Evolutionary conservation across 2,113 vertebrate species (phyloP).

Genomic region (Phalacrocorax pelagicus): DNA sequence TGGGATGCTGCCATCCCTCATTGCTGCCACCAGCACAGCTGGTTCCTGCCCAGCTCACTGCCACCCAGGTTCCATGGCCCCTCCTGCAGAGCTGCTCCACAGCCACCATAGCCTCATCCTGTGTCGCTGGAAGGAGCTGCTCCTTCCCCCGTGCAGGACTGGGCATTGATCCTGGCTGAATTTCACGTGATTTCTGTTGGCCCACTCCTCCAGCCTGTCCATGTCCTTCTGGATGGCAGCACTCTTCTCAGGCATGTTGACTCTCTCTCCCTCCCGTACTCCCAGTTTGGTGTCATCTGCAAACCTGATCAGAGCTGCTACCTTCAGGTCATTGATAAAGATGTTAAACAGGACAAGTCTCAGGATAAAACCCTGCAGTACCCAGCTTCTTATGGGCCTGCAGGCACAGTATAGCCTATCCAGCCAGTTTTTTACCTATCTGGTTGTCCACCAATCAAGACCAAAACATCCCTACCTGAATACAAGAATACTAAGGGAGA

Average conservation of each 20-base stretch:
- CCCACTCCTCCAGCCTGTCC: neutral
- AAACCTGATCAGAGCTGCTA: neutral
- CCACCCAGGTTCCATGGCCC: too few species aligned
- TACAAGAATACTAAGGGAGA: neutral
- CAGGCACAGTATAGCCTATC: neutral
- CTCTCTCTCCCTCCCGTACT: too few species aligned
- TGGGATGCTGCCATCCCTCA: neutral
- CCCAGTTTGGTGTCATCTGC: neutral
- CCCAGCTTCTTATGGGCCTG: neutral
- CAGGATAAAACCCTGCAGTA: neutral
- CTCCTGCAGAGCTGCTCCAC: neutral
- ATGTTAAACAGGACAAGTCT: neutral
- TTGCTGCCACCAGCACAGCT: neutral
- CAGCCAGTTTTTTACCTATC: neutral
- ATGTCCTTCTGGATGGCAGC: neutral
- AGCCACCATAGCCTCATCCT: too few species aligned
- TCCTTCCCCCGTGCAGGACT: neutral
- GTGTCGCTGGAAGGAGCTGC: neutral
- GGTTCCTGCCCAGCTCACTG: neutral
- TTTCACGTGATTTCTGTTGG: accelerated
- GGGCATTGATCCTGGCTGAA: neutral
- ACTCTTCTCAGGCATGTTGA: neutral
- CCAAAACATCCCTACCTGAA: neutral
- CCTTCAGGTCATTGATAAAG: neutral
- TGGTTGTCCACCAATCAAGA: neutral